These are phyloP conservation scores for Dinoponera quadriceps DNA, from an alignment of 1,140 invertebrate genomes.

Conservation along the genomic window DNA sequence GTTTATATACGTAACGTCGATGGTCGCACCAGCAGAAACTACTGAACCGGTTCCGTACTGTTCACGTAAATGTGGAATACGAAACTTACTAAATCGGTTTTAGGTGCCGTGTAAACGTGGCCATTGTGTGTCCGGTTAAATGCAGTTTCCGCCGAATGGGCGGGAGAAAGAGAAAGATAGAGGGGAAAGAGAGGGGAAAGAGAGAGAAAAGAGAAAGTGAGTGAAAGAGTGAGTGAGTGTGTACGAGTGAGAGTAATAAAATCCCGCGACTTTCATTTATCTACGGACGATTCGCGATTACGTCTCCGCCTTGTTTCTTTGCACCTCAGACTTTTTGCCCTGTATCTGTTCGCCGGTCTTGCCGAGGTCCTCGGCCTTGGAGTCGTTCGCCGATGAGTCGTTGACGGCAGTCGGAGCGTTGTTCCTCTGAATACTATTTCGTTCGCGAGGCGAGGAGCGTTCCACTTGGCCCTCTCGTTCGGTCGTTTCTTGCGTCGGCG, in stretches of 20 bases:
- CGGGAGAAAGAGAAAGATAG: too few relatives aligned
- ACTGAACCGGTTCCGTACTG: too few relatives aligned
- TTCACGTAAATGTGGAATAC: too few relatives aligned
- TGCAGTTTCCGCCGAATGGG: background rate
- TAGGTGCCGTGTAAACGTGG: too few relatives aligned
- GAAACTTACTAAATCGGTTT: too few relatives aligned
- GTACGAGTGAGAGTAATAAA: too few relatives aligned
- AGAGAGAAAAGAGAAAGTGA: too few relatives aligned
- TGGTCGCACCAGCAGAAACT: too few relatives aligned
- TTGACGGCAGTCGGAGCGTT: conserved; percentile 16
- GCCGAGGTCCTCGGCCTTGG: conserved; percentile 63
- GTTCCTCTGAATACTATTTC: conserved; percentile 7
- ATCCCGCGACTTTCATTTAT: conserved; percentile 1
- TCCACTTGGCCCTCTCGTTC: conserved; percentile 6
- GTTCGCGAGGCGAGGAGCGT: conserved; percentile 23
- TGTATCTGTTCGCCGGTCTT: conserved; percentile 76
- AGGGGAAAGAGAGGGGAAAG: too few relatives aligned
- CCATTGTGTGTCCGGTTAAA: conserved; percentile 21
- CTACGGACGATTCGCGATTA: conserved; percentile 69
- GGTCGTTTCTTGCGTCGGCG: background rate
- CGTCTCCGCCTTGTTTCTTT: conserved; percentile 80
- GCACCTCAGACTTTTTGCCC: conserved; percentile 78
- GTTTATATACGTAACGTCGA: too few relatives aligned
- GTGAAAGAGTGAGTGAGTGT: too few relatives aligned
- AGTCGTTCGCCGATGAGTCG: conserved; percentile 51